Evolutionary conservation across 2,797 vertebrate genomes (phyloP), one percentile per base, ranked within the genome.

Genomic region (Oreonectes daqikongensis): DNA sequence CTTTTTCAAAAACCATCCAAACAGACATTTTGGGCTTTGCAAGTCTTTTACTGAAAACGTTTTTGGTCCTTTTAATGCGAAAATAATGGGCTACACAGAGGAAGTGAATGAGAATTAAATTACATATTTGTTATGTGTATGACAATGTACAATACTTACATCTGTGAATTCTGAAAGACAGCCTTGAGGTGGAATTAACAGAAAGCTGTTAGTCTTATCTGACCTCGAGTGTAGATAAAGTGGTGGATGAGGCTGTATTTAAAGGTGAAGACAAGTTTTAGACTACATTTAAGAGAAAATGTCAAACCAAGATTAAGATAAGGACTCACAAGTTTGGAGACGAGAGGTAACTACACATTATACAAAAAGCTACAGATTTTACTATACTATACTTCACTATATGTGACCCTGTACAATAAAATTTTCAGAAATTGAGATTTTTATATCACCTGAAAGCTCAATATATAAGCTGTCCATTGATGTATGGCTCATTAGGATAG

Each of bases 11-110:
- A 61, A 30, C 30, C 15, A 61, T 35, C 30, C 8, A 57, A 59
- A 18, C 0, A 22, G 30, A 17, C 6, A 28, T 66, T 55, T 75
- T 42, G 17, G 15, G 12, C 22, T 53, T 65, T 15, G 2, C 18
- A 6, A 68, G 15, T 69, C 42, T 10, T 22, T 12, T 42, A 30
- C 73, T 12, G 18, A 32, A 38, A 57, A 46, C 1, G 18, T 18
- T n/a, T 74, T 52, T 22, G 20, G 26, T 55, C 50, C 26, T 65
- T 66, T 72, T 68, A 50, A 76, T 48, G 10, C 14, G 0, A 42
- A 48, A 67, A 55, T 30, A 59, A 57, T 64, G 20, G 46, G 12
- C 32, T 9, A 9, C 59, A 68, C 42, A 67, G 53, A 64, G 12
- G 22, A 11, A 20, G 22, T 68, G n/a, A 76, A 48, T 22, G 35